A percentile compares a stretch with the other conserved stretches of the same genome.
Evolutionary conservation across 1,140 invertebrate genomes (phyloP).

Genomic region (Pogonomyrmex barbatus): DNA sequence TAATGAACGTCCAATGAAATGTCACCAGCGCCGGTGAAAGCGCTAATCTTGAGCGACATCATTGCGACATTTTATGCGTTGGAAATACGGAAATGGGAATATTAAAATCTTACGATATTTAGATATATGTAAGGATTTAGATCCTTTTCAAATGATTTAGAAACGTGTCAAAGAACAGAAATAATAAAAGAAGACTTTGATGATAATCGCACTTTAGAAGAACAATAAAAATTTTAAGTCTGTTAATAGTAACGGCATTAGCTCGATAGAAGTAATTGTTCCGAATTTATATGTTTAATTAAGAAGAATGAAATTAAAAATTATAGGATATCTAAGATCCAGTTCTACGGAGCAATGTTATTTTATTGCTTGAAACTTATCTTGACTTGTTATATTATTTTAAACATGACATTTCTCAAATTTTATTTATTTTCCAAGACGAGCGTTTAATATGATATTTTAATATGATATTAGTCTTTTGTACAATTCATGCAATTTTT

Average conservation of each 20-base stretch:
- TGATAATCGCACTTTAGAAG: not conserved
- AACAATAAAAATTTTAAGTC: not conserved
- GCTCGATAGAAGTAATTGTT: too few relatives aligned
- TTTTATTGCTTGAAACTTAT: too few relatives aligned
- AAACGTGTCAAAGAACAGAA: not conserved
- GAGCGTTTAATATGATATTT: too few relatives aligned
- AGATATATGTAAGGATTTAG: constrained; percentile 22
- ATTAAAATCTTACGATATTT: constrained; percentile 14
- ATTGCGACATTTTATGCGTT: constrained; percentile 59
- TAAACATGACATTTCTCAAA: too few relatives aligned
- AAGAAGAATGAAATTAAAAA: too few relatives aligned
- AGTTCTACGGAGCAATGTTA: too few relatives aligned
- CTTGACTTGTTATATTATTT: too few relatives aligned
- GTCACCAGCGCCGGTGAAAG: constrained; percentile 70
- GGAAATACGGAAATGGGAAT: not conserved
- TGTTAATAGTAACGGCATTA: too few relatives aligned
- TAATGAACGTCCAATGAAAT: constrained; percentile 72
- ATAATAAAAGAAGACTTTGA: not conserved
- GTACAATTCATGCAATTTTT: not conserved
- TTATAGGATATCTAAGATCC: too few relatives aligned
- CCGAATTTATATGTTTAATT: too few relatives aligned
- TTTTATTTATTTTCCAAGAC: not conserved
- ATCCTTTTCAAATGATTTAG: not conserved
- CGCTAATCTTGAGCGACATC: constrained; percentile 51
- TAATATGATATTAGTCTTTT: not conserved